A percentile compares a stretch with the other conserved stretches of the same genome.
These are phyloP conservation scores for Atta texana DNA, from an alignment of 1,140 invertebrate genomes.

Conservation along the genomic window DNA sequence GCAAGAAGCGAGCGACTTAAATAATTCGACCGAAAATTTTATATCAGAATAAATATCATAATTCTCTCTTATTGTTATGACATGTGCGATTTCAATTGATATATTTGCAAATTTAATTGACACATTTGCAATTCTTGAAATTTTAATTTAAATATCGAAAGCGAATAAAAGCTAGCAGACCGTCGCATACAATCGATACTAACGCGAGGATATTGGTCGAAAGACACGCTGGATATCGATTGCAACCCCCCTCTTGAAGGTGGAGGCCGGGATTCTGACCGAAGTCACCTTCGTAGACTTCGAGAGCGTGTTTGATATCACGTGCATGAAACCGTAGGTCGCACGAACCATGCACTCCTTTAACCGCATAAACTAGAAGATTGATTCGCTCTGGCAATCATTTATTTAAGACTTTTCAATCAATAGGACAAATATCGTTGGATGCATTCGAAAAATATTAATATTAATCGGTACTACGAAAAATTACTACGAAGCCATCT, in stretches of 20 bases:
- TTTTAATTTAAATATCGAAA: background rate
- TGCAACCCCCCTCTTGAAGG: constrained; percentile 80
- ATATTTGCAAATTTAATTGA: too few relatives aligned
- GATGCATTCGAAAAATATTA: background rate
- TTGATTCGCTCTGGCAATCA: constrained; percentile 10
- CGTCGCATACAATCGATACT: constrained; percentile 3
- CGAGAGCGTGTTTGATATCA: constrained; percentile 72
- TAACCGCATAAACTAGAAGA: constrained; percentile 29
- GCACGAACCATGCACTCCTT: constrained; percentile 19
- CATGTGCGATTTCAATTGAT: background rate
- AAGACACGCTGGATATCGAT: constrained; percentile 80
- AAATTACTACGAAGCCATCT: background rate
- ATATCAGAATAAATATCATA: background rate
- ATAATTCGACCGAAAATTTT: constrained; percentile 9
- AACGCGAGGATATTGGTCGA: constrained; percentile 64
- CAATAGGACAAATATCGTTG: background rate
- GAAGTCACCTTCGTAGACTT: constrained; percentile 78
- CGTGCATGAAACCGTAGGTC: constrained; percentile 5
- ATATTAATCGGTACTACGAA: background rate
- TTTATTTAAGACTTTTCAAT: constrained; percentile 38
- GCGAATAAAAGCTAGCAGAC: background rate
- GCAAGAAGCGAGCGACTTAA: background rate
- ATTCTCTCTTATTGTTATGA: background rate
- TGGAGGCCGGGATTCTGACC: constrained; percentile 72
- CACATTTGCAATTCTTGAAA: background rate